phyloP scores from a whole-genome alignment of 1,140 invertebrate genomes.

The Cylas formicarius region DNA sequence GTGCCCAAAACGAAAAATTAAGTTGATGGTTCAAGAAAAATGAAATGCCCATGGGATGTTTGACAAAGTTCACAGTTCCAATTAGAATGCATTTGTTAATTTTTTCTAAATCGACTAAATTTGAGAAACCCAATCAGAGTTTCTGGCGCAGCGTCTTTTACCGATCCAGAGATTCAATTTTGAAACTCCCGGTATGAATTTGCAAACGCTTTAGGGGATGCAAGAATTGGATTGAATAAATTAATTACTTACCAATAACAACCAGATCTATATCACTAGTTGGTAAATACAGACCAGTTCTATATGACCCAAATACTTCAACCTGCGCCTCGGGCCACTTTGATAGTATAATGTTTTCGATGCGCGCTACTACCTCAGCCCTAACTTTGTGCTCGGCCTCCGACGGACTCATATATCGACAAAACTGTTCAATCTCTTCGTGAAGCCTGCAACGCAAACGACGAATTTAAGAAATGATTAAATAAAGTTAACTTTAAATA shows the following conservation, averaged over 20 bases:
- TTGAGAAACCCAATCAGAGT: too few relatives aligned
- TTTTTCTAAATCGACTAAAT: too few relatives aligned
- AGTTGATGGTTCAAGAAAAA: too few relatives aligned
- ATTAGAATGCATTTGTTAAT: too few relatives aligned
- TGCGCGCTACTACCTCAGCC: conserved; percentile 77
- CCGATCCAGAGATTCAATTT: neutral
- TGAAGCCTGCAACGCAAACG: conserved; percentile 63
- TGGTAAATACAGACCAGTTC: conserved; percentile 90
- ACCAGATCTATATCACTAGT: conserved; percentile 98
- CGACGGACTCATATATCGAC: conserved; percentile 86
- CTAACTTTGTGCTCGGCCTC: conserved; percentile 82
- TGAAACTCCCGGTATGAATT: neutral
- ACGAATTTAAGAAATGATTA: too few relatives aligned
- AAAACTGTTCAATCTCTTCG: conserved; percentile 96
- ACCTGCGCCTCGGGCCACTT: conserved; percentile 88
- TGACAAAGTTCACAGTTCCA: too few relatives aligned
- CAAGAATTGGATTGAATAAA: too few relatives aligned
- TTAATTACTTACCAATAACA: conserved; percentile 67
- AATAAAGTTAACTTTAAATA: too few relatives aligned
- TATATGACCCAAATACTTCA: conserved; percentile 93
- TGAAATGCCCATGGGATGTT: too few relatives aligned
- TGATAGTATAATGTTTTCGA: conserved; percentile 76
- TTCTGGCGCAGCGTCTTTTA: too few relatives aligned
- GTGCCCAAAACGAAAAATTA: too few relatives aligned
- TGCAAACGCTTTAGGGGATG: too few relatives aligned